Evolutionary conservation across 2,797 vertebrate genomes (phyloP).

Genomic region (Otolemur crassicaudatus): DNA sequence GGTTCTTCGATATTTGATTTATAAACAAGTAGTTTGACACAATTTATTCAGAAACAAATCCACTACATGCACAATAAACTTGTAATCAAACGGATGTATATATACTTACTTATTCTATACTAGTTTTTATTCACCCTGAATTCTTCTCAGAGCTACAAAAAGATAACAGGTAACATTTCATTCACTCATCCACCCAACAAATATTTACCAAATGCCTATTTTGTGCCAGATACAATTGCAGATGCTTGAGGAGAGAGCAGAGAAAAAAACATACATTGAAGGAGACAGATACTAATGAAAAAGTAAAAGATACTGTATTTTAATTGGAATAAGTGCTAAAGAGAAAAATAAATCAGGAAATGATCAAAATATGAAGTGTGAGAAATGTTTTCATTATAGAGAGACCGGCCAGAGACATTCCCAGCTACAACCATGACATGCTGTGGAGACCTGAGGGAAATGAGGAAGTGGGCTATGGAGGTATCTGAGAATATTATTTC

Average conservation of each 20-base stretch:
- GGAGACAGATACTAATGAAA: neutral
- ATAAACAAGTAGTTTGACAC: neutral
- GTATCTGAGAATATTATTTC: neutral
- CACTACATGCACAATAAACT: neutral
- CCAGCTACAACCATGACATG: neutral
- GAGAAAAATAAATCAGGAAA: neutral
- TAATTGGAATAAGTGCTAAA: neutral
- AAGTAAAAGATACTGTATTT: neutral
- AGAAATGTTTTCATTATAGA: neutral
- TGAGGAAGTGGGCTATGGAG: accelerated
- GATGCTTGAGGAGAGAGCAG: neutral
- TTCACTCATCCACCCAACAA: conserved; percentile 17
- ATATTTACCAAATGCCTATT: neutral
- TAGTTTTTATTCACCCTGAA: neutral
- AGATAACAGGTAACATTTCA: neutral
- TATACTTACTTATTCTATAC: neutral
- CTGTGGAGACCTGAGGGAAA: neutral
- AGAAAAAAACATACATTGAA: neutral
- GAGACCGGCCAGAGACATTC: neutral
- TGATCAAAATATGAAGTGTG: neutral
- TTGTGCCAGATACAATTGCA: neutral
- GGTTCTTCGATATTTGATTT: neutral
- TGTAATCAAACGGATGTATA: conserved; percentile 14
- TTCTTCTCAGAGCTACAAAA: neutral
- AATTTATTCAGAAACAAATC: conserved; percentile 14